Conservation (phyloP, 2,113 vertebrate species). For the Engraulis encrasicolus region DNA sequence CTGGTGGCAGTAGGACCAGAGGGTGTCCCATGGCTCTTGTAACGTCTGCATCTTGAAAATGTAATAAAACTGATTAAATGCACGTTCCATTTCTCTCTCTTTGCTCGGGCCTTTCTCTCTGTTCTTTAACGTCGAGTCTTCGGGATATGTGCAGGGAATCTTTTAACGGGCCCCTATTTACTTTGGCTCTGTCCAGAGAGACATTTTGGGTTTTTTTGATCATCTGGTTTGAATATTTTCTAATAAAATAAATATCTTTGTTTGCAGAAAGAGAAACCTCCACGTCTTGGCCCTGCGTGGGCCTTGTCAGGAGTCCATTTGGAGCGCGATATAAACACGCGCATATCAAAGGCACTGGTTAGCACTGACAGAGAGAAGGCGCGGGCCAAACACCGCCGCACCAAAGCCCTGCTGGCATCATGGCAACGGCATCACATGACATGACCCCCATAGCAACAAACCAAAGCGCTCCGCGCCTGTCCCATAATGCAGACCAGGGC, state of each 20-base stretch:
- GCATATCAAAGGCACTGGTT: conserved; percentile 51
- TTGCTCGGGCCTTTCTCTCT: conserved; percentile 44
- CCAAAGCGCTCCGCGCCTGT: background rate
- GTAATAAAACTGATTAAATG: conserved; percentile 58
- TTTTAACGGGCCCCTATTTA: conserved; percentile 74
- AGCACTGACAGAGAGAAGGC: conserved; percentile 27
- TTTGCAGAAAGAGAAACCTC: conserved; percentile 74
- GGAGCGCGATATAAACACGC: conserved; percentile 59
- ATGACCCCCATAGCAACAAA: conserved; percentile 8
- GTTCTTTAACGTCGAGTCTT: conserved; percentile 61
- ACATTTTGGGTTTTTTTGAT: conserved; percentile 67
- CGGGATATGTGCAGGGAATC: conserved; percentile 65
- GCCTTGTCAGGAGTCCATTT: conserved; percentile 55
- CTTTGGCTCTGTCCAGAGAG: conserved; percentile 69
- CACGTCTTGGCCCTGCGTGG: conserved; percentile 53
- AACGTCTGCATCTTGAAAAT: conserved; percentile 55
- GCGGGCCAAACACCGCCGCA: conserved; percentile 27
- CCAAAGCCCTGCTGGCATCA: conserved; percentile 37
- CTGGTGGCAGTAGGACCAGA: conserved; percentile 19
- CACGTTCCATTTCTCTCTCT: conserved; percentile 36
- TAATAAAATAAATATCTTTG: conserved; percentile 82
- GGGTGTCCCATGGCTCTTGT: conserved; percentile 38
- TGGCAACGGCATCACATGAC: conserved; percentile 37
- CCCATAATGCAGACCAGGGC: background rate
- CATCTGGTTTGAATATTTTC: conserved; percentile 79